phyloP scores from a whole-genome alignment of 2,888 invertebrate species.

The Cerastis rubricosa region DNA sequence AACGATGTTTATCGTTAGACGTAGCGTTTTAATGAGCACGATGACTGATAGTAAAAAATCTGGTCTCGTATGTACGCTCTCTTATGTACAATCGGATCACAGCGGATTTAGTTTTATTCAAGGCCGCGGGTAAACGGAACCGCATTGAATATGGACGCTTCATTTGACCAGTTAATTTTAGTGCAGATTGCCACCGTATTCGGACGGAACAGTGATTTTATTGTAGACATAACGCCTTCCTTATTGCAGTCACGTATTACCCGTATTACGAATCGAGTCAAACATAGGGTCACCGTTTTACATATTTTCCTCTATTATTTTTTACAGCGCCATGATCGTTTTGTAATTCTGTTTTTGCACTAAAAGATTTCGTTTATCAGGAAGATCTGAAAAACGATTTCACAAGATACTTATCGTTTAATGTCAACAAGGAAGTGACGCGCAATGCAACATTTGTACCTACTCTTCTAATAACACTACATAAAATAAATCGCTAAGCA shows the following conservation, averaged over 20 bases:
- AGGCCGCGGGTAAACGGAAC: slow-evolving; percentile 67
- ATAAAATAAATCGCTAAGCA: slow-evolving; percentile 33
- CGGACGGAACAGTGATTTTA: slow-evolving; percentile 65
- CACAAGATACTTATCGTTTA: slow-evolving; percentile 31
- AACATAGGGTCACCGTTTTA: slow-evolving; percentile 68
- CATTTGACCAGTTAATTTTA: slow-evolving; percentile 71
- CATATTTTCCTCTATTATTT: slow-evolving; percentile 61
- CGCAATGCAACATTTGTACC: not conserved
- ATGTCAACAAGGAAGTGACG: slow-evolving; percentile 37
- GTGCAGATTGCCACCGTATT: slow-evolving; percentile 66
- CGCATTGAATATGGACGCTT: slow-evolving; percentile 63
- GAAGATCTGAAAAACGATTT: slow-evolving; percentile 46
- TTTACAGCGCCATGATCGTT: slow-evolving; percentile 44
- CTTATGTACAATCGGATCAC: slow-evolving; percentile 58
- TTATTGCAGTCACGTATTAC: slow-evolving; percentile 72
- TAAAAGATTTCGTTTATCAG: slow-evolving; percentile 35
- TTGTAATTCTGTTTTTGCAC: slow-evolving; percentile 41
- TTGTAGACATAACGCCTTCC: slow-evolving; percentile 67
- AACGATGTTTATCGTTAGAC: slow-evolving; percentile 72
- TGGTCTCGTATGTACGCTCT: slow-evolving; percentile 46
- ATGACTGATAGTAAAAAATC: slow-evolving; percentile 63
- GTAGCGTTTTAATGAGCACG: slow-evolving; percentile 62
- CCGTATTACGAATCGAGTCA: slow-evolving; percentile 62
- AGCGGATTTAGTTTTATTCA: slow-evolving; percentile 59
- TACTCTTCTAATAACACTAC: not conserved